Conservation (phyloP, 2,888 invertebrate genomes). For the Gymnoscelis rufifasciata region DNA sequence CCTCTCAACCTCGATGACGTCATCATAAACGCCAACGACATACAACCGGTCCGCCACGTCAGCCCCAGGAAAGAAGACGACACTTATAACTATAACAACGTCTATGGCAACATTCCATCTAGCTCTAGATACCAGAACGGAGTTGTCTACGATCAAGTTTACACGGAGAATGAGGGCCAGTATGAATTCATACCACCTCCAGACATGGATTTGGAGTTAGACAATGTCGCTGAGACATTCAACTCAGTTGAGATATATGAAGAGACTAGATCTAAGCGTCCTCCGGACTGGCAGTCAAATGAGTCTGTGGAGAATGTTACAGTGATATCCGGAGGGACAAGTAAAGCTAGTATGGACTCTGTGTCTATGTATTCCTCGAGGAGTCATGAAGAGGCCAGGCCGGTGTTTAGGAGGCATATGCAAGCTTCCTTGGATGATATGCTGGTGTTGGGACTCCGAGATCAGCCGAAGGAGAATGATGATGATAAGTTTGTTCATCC, state of each 20-base stretch:
- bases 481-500: conserved; percentile 71
- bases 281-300: conserved; percentile 53
- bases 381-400: conserved; percentile 74
- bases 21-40: conserved; percentile 58
- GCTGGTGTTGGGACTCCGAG: conserved; percentile 66
- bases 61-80: conserved; percentile 63
- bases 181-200: conserved; percentile 61
- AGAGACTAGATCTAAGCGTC: conserved; percentile 46
- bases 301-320: conserved; percentile 80
- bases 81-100: conserved; percentile 69
- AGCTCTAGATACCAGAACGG: conserved; percentile 54
- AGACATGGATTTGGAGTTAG: conserved; percentile 54
- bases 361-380: conserved; percentile 80
- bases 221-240: conserved; percentile 56
- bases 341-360: conserved; percentile 71
- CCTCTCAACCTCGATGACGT: conserved; percentile 68
- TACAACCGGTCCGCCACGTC: conserved; percentile 51
- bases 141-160: conserved; percentile 65
- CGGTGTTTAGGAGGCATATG: conserved; percentile 50
- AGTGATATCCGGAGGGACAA: conserved; percentile 58
- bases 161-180: conserved; percentile 66
- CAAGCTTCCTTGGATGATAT: conserved; percentile 81
- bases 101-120: conserved; percentile 59
- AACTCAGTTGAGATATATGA: conserved; percentile 70
- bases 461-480: conserved; percentile 44